Evolutionary conservation across 2,797 vertebrate genomes (phyloP).

Genomic region (Acipenser oxyrinchus): DNA sequence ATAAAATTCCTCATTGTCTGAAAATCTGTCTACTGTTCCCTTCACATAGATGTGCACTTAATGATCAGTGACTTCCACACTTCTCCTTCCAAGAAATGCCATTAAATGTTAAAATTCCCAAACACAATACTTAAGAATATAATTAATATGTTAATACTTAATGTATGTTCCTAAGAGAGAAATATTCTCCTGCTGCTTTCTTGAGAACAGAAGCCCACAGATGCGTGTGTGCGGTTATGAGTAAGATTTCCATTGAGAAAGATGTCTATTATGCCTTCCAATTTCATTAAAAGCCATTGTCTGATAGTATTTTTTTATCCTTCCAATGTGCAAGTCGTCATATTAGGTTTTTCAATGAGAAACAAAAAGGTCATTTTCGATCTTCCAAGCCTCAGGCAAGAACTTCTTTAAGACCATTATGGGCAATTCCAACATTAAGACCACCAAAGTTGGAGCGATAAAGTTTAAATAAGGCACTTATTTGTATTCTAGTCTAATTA

Average conservation of each 20-base stretch:
- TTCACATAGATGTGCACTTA: conserved; percentile 8
- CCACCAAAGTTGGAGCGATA: background rate
- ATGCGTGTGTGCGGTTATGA: no score
- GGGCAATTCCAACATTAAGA: background rate
- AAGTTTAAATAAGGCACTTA: conserved; percentile 26
- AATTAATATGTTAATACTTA: background rate
- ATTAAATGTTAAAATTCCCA: background rate
- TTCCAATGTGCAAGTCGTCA: no score
- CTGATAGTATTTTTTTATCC: no score
- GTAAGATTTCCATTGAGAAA: background rate
- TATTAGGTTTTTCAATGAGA: no score
- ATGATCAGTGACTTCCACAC: conserved; percentile 4
- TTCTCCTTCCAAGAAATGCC: background rate
- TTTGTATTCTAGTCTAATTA: conserved; percentile 28
- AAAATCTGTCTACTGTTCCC: background rate
- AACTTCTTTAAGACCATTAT: conserved; percentile 8
- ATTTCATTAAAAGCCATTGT: no score
- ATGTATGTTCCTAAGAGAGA: background rate
- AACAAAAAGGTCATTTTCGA: no score
- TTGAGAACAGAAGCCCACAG: background rate
- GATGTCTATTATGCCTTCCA: background rate
- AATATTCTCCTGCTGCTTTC: background rate
- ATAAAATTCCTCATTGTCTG: conserved; percentile 1
- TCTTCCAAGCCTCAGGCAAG: background rate
- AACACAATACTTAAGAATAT: background rate